A percentile compares a stretch with the other conserved stretches of the same genome.
These are phyloP conservation scores for Telmatherina bonti DNA, from an alignment of 2,797 vertebrate genomes.

Conservation along the genomic window DNA sequence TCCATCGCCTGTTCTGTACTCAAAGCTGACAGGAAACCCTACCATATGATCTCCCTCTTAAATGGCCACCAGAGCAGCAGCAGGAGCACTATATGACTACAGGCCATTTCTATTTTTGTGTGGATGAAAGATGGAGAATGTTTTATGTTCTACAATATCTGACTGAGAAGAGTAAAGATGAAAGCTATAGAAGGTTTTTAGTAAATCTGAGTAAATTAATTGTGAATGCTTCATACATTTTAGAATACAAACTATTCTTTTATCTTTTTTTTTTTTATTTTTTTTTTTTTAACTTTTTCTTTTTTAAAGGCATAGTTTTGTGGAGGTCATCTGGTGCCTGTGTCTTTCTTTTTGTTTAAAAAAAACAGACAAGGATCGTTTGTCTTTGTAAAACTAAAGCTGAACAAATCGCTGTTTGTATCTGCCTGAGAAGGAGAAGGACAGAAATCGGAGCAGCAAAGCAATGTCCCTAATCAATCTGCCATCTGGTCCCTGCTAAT, in stretches of 20 bases:
- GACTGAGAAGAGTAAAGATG: slow-evolving; percentile 17
- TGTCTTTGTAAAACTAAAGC: neutral
- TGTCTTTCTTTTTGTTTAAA: slow-evolving; percentile 15
- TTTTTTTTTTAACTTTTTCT: neutral
- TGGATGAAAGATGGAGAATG: slow-evolving; percentile 10
- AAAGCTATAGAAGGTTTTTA: slow-evolving; percentile 9
- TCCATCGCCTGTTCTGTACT: slow-evolving; percentile 52
- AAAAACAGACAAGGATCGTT: neutral
- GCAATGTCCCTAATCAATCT: slow-evolving; percentile 67
- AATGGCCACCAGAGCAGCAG: slow-evolving; percentile 31
- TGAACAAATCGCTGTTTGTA: slow-evolving; percentile 31
- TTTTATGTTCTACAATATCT: slow-evolving; percentile 19
- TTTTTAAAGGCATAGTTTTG: neutral
- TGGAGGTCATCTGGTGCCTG: neutral
- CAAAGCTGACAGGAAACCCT: slow-evolving; percentile 52
- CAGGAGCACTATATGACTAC: neutral
- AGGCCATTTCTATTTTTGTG: slow-evolving; percentile 10
- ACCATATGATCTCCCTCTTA: slow-evolving; percentile 41
- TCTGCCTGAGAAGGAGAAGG: slow-evolving; percentile 41
- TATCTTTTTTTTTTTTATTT: neutral
- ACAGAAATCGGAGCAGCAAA: slow-evolving; percentile 57
- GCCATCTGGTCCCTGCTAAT: slow-evolving; percentile 72
- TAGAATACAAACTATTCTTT: slow-evolving; percentile 20
- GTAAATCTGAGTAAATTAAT: too few relatives aligned
- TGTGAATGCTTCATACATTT: slow-evolving; percentile 5